phyloP scores from a whole-genome alignment of 1,140 invertebrate genomes.

The Lethocerus indicus region DNA sequence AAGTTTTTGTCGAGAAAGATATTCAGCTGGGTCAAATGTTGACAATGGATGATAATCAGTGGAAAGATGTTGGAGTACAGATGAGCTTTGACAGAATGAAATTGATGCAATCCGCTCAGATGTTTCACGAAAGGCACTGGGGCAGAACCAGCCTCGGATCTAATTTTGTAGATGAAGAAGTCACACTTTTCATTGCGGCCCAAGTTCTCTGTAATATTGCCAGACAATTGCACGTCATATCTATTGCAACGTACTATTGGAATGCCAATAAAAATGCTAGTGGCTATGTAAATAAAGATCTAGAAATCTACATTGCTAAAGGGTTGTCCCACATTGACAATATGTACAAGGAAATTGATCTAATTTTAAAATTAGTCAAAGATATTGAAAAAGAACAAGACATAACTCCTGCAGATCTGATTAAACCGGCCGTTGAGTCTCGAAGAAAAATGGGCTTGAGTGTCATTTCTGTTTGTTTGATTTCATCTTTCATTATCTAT shows the following conservation, averaged over 20 bases:
- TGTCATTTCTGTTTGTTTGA: too few species aligned
- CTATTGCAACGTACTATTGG: slow-evolving; percentile 5
- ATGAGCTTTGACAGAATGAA: slow-evolving; percentile 10
- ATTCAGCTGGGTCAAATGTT: slow-evolving; percentile 26
- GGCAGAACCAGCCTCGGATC: slow-evolving; percentile 4
- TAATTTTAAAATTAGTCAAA: slow-evolving; percentile 1
- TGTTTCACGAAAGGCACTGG: slow-evolving; percentile 13
- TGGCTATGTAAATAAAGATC: neutral
- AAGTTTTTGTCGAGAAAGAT: slow-evolving; percentile 23
- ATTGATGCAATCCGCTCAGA: slow-evolving; percentile 9
- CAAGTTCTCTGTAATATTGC: slow-evolving; percentile 7
- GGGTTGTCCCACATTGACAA: slow-evolving; percentile 1
- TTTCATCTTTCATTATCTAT: too few species aligned
- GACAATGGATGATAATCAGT: slow-evolving; percentile 17
- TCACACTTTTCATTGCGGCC: slow-evolving; percentile 1
- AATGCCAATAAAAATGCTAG: neutral
- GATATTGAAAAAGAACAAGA: slow-evolving; percentile 7
- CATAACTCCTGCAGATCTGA: slow-evolving; percentile 10
- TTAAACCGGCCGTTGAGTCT: slow-evolving; percentile 1
- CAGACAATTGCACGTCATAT: slow-evolving; percentile 11
- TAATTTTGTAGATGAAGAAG: slow-evolving; percentile 1
- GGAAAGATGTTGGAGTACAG: slow-evolving; percentile 11
- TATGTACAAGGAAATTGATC: slow-evolving; percentile 1
- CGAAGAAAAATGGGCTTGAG: neutral
- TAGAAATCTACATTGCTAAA: neutral